phyloP scores from a whole-genome alignment of 1,140 invertebrate genomes.

The Pseudomyrmex pallidus region DNA sequence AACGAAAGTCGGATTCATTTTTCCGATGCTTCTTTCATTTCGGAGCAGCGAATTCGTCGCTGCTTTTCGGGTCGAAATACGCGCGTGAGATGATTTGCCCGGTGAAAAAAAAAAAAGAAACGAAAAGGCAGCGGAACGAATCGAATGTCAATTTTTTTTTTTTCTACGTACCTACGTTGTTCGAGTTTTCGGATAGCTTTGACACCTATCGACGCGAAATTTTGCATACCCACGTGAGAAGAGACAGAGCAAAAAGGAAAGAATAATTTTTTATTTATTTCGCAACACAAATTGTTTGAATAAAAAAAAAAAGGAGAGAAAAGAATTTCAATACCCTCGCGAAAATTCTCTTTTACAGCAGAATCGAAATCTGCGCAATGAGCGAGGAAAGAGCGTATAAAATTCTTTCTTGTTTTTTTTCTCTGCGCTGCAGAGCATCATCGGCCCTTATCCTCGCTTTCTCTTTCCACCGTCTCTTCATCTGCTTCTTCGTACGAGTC shows the following conservation, averaged over 20 bases:
- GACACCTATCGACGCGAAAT: too few species aligned
- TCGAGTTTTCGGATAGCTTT: too few species aligned
- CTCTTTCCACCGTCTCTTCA: background rate
- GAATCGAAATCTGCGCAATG: slow-evolving; percentile 5
- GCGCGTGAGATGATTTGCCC: background rate
- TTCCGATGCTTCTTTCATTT: background rate
- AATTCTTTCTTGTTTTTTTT: background rate
- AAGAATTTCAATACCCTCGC: background rate
- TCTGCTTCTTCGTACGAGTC: slow-evolving; percentile 31
- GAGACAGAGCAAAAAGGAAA: too few species aligned
- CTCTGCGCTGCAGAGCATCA: slow-evolving; percentile 9
- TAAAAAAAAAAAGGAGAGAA: background rate
- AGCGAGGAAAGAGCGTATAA: slow-evolving; percentile 6
- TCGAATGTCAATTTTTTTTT: too few species aligned
- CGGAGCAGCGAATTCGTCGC: background rate
- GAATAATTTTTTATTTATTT: slow-evolving; percentile 12
- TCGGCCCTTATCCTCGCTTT: background rate
- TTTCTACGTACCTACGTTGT: too few species aligned
- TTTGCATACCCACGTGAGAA: too few species aligned
- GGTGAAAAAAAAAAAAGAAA: background rate
- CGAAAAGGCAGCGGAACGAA: background rate
- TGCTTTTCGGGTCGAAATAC: background rate
- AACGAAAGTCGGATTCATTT: slow-evolving; percentile 17
- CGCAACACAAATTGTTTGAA: slow-evolving; percentile 9
- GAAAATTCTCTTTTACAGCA: background rate